phyloP scores from a whole-genome alignment of 2,797 vertebrate genomes.

The Diceros bicornis region DNA sequence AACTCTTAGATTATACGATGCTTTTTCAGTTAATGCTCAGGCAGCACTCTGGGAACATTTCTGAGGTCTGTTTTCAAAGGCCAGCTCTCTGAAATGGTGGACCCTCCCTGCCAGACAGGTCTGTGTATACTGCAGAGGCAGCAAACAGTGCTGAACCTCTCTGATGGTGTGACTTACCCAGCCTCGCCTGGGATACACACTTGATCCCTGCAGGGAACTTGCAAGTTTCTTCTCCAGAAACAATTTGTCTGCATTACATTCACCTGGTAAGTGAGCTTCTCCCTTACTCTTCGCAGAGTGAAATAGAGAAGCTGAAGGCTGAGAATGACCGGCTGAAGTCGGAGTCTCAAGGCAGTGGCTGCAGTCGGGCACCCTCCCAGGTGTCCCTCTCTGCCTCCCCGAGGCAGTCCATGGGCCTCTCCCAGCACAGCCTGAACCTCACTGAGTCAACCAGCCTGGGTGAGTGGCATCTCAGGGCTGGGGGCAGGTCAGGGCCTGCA shows the following conservation, averaged over 20 bases:
- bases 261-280: background rate
- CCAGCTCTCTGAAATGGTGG: background rate
- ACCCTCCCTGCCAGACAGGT: background rate
- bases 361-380: conserved; percentile 94
- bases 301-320: conserved; percentile 97
- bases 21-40: background rate
- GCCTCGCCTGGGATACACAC: background rate
- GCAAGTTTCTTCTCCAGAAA: background rate
- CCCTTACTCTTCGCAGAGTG: conserved; percentile 89
- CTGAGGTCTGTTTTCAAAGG: background rate
- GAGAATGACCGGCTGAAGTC: conserved; percentile 97
- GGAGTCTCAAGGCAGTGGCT: conserved; percentile 93
- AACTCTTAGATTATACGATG: background rate
- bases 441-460: conserved; percentile 97
- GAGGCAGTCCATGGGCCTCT: conserved; percentile 92
- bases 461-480: conserved; percentile 85
- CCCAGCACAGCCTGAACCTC: conserved; percentile 96
- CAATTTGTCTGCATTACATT: background rate
- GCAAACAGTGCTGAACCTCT: background rate
- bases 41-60: background rate
- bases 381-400: conserved; percentile 94
- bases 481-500: conserved; percentile 77
- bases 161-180: background rate
- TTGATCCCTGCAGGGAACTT: background rate
- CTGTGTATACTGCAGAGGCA: background rate